Evolutionary conservation across 2,797 vertebrate species (phyloP).

Genomic region (Myotis myotis): DNA sequence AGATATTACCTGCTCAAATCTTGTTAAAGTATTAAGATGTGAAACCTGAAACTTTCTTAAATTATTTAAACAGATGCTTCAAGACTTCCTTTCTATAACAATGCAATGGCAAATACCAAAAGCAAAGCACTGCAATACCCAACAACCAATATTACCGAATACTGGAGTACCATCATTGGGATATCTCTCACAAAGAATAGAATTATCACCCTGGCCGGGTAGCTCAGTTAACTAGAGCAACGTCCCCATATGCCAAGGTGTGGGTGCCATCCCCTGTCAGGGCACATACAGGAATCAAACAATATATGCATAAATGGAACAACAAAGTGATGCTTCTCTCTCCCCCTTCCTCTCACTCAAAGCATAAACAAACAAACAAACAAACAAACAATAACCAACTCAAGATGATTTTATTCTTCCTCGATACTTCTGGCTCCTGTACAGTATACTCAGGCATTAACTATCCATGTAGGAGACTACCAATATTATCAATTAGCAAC

Average conservation of each 20-base stretch:
- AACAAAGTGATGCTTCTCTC: background rate
- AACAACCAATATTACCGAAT: background rate
- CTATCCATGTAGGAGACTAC: background rate
- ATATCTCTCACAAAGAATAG: background rate
- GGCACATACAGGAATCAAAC: background rate
- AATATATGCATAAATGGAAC: background rate
- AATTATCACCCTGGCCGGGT: background rate
- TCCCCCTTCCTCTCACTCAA: background rate
- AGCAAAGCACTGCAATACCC: background rate
- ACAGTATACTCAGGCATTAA: background rate
- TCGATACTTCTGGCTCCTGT: background rate
- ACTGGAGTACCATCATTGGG: background rate
- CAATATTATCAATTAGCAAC: background rate
- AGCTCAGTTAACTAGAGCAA: background rate
- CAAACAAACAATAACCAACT: background rate
- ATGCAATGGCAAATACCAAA: background rate
- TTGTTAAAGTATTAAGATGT: background rate
- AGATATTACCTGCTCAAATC: background rate
- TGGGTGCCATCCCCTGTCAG: background rate
- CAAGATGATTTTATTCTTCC: background rate
- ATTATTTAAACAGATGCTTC: background rate
- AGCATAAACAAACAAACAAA: background rate
- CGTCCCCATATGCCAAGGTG: background rate
- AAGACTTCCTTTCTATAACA: background rate
- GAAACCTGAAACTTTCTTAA: background rate